Evolutionary conservation across 2,888 invertebrate species (phyloP).

Genomic region (Coecobrya sp.): DNA sequence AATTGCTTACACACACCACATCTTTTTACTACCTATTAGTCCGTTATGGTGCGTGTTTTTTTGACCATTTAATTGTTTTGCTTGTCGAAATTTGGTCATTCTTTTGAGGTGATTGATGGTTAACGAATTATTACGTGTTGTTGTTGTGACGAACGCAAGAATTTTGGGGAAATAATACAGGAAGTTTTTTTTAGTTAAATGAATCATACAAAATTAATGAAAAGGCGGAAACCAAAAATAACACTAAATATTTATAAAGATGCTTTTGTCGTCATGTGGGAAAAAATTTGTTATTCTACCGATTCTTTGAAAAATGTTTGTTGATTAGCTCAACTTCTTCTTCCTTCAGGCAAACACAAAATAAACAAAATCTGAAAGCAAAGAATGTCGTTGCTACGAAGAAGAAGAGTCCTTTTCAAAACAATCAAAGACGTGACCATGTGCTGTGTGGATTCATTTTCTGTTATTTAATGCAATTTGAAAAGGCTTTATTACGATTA

Average conservation of each 20-base stretch:
- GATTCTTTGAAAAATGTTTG: background rate
- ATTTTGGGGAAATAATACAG: background rate
- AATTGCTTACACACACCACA: too few relatives aligned
- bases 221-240: constrained; percentile 25
- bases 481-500: background rate
- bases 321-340: background rate
- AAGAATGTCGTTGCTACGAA: background rate
- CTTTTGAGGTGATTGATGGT: background rate
- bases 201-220: background rate
- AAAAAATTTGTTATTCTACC: background rate
- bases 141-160: background rate
- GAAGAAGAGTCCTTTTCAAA: background rate
- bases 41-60: too few relatives aligned
- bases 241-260: background rate
- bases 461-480: background rate
- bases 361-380: constrained; percentile 15
- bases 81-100: too few relatives aligned
- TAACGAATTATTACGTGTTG: background rate
- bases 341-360: background rate
- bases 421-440: background rate
- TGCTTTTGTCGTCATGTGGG: background rate
- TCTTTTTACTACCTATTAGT: too few relatives aligned
- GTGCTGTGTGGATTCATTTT: background rate
- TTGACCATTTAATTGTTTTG: too few relatives aligned
- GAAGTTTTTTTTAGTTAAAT: background rate